Base-by-base conservation (phyloP, 2,888 invertebrate species). In the Sepioteuthis lessoniana region DNA sequence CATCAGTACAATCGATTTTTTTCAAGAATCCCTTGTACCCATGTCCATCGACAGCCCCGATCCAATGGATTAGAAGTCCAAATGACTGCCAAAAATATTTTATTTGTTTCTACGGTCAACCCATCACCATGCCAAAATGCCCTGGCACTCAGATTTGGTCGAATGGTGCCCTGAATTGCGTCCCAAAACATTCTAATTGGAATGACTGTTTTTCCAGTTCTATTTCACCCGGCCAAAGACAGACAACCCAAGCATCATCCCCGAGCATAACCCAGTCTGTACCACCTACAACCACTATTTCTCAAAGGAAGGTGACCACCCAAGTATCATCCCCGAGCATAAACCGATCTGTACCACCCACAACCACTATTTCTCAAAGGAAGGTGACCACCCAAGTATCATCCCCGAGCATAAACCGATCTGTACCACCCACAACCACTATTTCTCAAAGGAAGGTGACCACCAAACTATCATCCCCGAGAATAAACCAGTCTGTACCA, bases 91-190 rank as follows among this genome's bases (percentile, higher is more conserved):
- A 94, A 38, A 92, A 90, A 93, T 95, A 95, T 90, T 95, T 94
- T 94, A 95, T 95, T 90, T 95, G 95, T 55, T 95, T 94, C 60
- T 95, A 94, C 38, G 95, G 95, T 1, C 95, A 94, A 37, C 95
- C 95, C 4, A 90, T 95, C 25, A 76, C 94, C 50, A 95, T 95
- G 95, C 95, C 95, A 1, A 42, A 94, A 10, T 95, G 95, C 90
- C 95, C 95, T 2, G 28, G n/a, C 28, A 94, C 94, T 8, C 95
- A 95, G 42, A 95, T 95, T 21, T 95, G 95, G 95, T 94, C 95
- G 25, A 94, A 94, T 91, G 31, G 37, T 35, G 95, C 95, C 28
- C 90, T 92, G 46, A 95, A 95, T 94, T 95, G 95, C 94, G 95
- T 95, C 1, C 95, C 95, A 0, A 94, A 93, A 35, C 90, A 91